phyloP scores from a whole-genome alignment of 2,113 vertebrate species.

The Fulica atra region DNA sequence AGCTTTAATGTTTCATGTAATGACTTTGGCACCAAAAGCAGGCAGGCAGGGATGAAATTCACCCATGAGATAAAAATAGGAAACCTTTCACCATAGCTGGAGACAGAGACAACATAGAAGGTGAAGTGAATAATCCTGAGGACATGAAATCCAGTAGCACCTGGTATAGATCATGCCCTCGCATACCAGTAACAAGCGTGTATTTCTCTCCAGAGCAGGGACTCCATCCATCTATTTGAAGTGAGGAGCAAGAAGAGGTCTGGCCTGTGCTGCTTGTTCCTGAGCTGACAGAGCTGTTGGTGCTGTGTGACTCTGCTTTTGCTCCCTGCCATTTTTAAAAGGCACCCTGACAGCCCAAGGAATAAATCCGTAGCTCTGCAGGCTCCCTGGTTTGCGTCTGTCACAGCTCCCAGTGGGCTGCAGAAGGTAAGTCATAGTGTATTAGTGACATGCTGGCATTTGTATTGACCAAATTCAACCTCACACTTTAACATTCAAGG shows the following conservation, averaged over 20 bases:
- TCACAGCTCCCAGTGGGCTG: background rate
- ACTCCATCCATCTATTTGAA: background rate
- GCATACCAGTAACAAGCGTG: background rate
- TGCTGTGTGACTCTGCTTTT: background rate
- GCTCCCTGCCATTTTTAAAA: background rate
- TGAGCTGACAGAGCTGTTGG: background rate
- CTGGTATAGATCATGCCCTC: background rate
- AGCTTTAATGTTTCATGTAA: background rate
- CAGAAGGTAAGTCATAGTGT: background rate
- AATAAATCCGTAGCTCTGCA: background rate
- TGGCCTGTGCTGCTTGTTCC: background rate
- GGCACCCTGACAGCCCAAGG: background rate
- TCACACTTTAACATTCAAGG: rapidly evolving
- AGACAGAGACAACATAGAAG: background rate
- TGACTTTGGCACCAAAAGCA: background rate
- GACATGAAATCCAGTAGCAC: background rate
- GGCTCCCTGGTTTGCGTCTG: background rate
- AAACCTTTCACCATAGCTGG: background rate
- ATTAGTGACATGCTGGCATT: background rate
- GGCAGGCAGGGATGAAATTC: background rate
- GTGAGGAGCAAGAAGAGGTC: background rate
- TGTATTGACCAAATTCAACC: background rate
- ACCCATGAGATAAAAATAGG: background rate
- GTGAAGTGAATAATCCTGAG: background rate
- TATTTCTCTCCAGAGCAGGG: background rate